Evolutionary conservation across 2,888 invertebrate genomes (phyloP), one percentile per base, ranked within the genome.

Genomic region (Hypena proboscidalis): DNA sequence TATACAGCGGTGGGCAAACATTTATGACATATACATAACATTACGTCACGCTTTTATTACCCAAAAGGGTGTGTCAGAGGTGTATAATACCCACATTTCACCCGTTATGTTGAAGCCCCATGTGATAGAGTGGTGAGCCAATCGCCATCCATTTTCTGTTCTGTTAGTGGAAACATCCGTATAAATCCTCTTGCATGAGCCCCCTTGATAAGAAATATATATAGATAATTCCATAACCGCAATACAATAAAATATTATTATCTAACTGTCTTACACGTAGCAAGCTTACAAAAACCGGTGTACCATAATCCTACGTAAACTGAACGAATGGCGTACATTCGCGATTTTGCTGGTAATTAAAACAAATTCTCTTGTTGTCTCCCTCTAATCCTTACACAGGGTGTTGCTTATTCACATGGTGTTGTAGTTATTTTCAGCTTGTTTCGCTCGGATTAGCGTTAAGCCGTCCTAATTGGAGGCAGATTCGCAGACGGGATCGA

Each of bases 401-500:
- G 46, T 64, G 67, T 70, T 68, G 72, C 69, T 74, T 73, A 76
- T 77, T 76, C 79, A 73, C 80, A 70, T 75, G 72, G 69, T 75
- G 78, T 71, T 74, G 65, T 77, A 71, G 78, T 78, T 81, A 83
- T 81, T 80, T 82, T 73, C 74, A 61, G 77, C 81, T 77, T 83
- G 82, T 80, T 80, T 69, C 74, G 58, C 55, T 33, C 48, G 80
- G 85, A 80, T 85, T 83, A 82, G 62, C 53, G 71, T 56, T 79
- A 82, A 85, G 82, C 80, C 55, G 22, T 75, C 70, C 83, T 86
- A 85, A 86, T 86, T 85, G 85, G 84, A 67, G 67, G 62, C 69
- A 70, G 73, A 73, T 77, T 77, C 61, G 56, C 60, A 44, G 45
- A 58, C 45, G 42, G 34, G 49, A 45, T 43, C 37, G 19, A 61